phyloP scores from a whole-genome alignment of 2,113 vertebrate species.

The Anser cygnoides region DNA sequence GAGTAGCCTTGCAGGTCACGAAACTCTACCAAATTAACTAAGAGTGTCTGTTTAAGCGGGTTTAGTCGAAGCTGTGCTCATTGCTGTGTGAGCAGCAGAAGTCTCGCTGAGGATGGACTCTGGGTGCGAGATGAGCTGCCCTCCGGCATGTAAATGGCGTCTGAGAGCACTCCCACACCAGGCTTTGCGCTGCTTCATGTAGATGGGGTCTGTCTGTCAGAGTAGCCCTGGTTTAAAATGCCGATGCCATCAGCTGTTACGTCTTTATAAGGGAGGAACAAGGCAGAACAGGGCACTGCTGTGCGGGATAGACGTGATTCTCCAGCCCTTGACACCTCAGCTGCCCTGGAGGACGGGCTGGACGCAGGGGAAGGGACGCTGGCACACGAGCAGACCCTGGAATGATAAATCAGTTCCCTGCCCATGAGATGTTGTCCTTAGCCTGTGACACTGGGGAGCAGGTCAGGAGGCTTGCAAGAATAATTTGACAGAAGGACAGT shows the following conservation, averaged over 20 bases:
- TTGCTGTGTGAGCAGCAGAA: not conserved
- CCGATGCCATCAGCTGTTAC: not conserved
- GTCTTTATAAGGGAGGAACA: not conserved
- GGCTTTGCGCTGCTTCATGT: not conserved
- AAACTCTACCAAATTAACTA: not conserved
- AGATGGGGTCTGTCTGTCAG: not conserved
- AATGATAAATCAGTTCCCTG: not conserved
- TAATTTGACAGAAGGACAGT: not conserved
- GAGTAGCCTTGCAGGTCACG: not conserved
- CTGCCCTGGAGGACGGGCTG: not conserved
- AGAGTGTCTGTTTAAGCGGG: not conserved
- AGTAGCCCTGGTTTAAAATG: not conserved
- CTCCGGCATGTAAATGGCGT: not conserved
- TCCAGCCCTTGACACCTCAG: not conserved
- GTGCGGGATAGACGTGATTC: not conserved
- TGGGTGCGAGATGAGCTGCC: not conserved
- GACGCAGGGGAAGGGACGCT: not conserved
- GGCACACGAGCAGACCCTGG: not conserved
- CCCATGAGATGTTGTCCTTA: not conserved
- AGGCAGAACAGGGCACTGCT: not conserved
- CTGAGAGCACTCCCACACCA: not conserved
- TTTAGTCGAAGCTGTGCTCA: not conserved
- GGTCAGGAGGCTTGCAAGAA: not conserved
- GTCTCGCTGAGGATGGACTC: not conserved
- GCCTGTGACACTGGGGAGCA: not conserved